Conservation (phyloP, 2,113 vertebrate genomes). For the Pholis gunnellus region DNA sequence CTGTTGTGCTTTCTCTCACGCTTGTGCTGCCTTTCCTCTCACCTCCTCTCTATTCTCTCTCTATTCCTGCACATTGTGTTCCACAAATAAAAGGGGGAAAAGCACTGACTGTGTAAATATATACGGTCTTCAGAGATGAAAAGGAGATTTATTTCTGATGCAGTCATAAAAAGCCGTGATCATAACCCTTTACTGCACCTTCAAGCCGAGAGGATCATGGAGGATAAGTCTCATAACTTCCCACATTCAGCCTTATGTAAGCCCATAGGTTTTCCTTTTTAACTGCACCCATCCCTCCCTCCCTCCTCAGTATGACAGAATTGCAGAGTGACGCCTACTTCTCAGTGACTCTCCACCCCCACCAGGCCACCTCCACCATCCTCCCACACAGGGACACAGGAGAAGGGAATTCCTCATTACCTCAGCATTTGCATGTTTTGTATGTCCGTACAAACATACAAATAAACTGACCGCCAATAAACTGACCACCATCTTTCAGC, state of each 20-base stretch:
- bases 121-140: slow-evolving; percentile 19
- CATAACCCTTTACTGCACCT: background rate
- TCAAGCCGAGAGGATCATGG: slow-evolving; percentile 12
- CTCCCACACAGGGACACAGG: slow-evolving; percentile 69
- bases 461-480: slow-evolving; percentile 9
- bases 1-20: slow-evolving; percentile 75
- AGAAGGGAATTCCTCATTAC: slow-evolving; percentile 87
- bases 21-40: slow-evolving; percentile 58
- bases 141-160: background rate
- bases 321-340: slow-evolving; percentile 71
- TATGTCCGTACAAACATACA: background rate
- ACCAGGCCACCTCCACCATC: slow-evolving; percentile 59
- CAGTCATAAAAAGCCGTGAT: slow-evolving; percentile 18
- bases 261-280: slow-evolving; percentile 47
- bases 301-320: slow-evolving; percentile 58
- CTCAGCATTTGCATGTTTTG: slow-evolving; percentile 72
- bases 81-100: slow-evolving; percentile 49
- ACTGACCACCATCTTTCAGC: background rate
- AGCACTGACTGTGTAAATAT: slow-evolving; percentile 28
- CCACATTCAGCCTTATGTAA: slow-evolving; percentile 65
- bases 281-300: slow-evolving; percentile 44
- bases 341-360: slow-evolving; percentile 65
- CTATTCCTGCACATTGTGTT: slow-evolving; percentile 57
- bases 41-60: slow-evolving; percentile 40
- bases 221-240: slow-evolving; percentile 47